Evolutionary conservation across 2,113 vertebrate species (phyloP).

Genomic region (human): GRCh38 chr5:39692001-39692500

Average conservation of each 20-base stretch:
- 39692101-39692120: background rate
- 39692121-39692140: background rate
- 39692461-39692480: background rate
- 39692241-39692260: background rate
- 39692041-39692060: background rate
- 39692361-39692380: background rate
- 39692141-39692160: background rate
- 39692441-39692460: background rate
- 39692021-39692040: too few relatives aligned
- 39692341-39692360: background rate
- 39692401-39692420: background rate
- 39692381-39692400: background rate
- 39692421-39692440: background rate
- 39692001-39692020: background rate
- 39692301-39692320: background rate
- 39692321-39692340: background rate
- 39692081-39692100: background rate
- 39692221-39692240: background rate
- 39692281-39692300: background rate
- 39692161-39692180: background rate
- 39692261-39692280: background rate
- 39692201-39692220: background rate
- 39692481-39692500: background rate
- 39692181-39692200: rapidly evolving
- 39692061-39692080: background rate